Base-by-base conservation (phyloP, 2,113 vertebrate genomes). In the Oreochromis niloticus region DNA sequence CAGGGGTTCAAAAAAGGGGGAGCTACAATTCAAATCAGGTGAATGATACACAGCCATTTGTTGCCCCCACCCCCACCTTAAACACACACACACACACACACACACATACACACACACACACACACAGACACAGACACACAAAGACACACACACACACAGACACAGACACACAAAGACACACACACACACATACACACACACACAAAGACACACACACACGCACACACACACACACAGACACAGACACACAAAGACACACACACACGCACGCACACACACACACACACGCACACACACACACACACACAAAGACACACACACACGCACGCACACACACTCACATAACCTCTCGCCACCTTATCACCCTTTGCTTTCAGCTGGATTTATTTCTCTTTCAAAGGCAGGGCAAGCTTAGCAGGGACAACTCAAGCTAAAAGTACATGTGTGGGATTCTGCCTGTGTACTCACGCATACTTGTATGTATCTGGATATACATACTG, bases 21-120 rank as follows among this genome's bases (percentile, higher is more conserved):
- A 97, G 97, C 96, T 97, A 98, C 98, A 98, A 99, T 99, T 98
- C 97, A 98, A 99, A 99, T 99, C 97, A 98, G 98, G 98, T 98
- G 98, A 98, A 98, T 98, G 98, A 98, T 98, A 99, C 97, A 97
- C 97, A 96, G 88, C 83, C 59, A 88, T 94, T 91, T 96, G 95
- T 96, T 82, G 86, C 88, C 87, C 14, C 68, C 75, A 8, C 34
- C 54, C 14, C 84, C 48, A 27, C n/a, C 91, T 66, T 79, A 41
- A 9, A 71, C n/a, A 59, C 56, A 39, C 30, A 5, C 52, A 32
- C 14, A 46, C 43, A 43, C 12, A 46, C 13, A 6, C 5, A 22
- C 24, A 5, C 48, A 19, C 48, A 50, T 7, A 48, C 13, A 14
- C 13, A 16, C 48, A 48, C 46, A 48, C 46, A 8, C 46, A 50